phyloP scores from a whole-genome alignment of 2,113 vertebrate species.

The Hemichromis elongatus region DNA sequence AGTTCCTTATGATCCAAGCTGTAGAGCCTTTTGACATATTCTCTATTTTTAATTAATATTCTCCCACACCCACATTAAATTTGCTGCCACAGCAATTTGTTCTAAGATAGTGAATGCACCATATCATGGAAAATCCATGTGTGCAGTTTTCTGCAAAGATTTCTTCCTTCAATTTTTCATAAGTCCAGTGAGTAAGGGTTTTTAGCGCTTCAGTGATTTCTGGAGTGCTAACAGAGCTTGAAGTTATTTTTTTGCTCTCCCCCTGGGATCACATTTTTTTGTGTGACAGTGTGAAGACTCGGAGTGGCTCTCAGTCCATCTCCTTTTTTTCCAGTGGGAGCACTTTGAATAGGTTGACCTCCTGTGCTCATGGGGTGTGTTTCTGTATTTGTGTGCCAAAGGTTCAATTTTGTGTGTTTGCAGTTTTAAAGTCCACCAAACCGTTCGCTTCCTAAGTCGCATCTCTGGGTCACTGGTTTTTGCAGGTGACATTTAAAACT shows the following conservation, averaged over 20 bases:
- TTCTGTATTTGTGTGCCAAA: background rate
- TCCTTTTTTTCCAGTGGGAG: background rate
- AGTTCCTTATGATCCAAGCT: background rate
- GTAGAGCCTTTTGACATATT: background rate
- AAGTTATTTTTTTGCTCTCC: background rate
- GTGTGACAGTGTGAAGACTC: background rate
- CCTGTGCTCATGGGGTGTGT: background rate
- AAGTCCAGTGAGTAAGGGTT: background rate
- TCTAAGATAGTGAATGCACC: background rate
- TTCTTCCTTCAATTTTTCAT: conserved; percentile 7
- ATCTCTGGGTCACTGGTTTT: background rate
- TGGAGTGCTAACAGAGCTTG: background rate
- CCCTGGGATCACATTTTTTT: background rate
- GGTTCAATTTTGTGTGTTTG: background rate
- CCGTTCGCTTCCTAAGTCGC: background rate
- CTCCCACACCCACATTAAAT: background rate
- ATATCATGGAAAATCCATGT: background rate
- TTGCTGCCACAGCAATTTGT: conserved; percentile 8
- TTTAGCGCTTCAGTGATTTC: conserved; percentile 10
- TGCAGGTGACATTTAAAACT: conserved; percentile 28
- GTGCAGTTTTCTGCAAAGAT: background rate
- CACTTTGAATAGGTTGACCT: background rate
- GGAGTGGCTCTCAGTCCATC: background rate
- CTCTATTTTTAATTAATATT: background rate
- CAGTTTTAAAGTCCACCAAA: background rate